A percentile compares a stretch with the other conserved stretches of the same genome.
These are phyloP conservation scores for Mus spretus DNA, from an alignment of 2,797 vertebrate genomes.

Conservation along the genomic window DNA sequence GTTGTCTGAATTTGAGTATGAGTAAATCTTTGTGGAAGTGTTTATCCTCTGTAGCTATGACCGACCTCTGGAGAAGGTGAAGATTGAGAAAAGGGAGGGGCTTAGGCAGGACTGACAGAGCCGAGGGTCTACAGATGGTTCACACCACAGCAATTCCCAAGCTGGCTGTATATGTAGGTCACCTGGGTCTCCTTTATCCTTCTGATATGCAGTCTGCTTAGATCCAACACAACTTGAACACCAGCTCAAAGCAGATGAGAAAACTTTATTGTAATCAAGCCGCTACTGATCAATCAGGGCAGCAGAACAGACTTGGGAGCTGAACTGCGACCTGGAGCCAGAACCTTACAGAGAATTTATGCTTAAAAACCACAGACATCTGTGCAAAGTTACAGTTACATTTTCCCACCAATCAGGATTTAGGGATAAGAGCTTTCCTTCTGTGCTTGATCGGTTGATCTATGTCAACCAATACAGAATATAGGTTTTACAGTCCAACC, in stretches of 20 bases:
- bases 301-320: background rate
- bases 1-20: slow-evolving; percentile 16
- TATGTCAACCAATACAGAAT: background rate
- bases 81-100: background rate
- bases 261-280: background rate
- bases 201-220: background rate
- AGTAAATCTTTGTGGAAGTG: slow-evolving; percentile 20
- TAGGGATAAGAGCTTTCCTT: background rate
- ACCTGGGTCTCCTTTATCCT: background rate
- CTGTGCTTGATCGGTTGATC: background rate
- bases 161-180: background rate
- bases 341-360: background rate
- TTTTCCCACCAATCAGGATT: background rate
- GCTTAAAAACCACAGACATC: background rate
- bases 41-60: background rate
- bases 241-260: background rate
- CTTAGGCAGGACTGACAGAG: background rate
- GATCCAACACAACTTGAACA: background rate
- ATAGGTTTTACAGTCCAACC: background rate
- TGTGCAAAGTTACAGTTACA: background rate
- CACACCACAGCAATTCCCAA: background rate
- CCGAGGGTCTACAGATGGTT: background rate
- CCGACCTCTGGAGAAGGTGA: background rate
- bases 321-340: background rate
- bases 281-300: background rate